Conservation (phyloP, 1,140 invertebrate species). For the Zaprionus ghesquierei region DNA sequence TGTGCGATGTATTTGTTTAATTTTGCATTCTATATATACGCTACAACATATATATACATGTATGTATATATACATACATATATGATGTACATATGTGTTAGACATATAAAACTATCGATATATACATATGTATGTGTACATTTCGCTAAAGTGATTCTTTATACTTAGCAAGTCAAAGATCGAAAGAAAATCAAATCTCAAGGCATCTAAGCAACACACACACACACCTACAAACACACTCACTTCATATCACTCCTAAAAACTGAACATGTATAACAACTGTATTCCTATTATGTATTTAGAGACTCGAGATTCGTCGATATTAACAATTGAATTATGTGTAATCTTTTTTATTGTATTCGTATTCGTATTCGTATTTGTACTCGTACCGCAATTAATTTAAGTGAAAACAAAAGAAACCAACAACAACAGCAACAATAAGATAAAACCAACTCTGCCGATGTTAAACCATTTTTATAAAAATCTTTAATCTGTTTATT, state of each 20-base stretch:
- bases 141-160: conserved; percentile 35
- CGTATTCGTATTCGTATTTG: conserved; percentile 17
- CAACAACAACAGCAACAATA: background rate
- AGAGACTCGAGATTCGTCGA: conserved; percentile 30
- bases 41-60: conserved; percentile 21
- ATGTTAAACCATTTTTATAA: conserved; percentile 17
- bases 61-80: conserved; percentile 32
- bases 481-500: conserved; percentile 5
- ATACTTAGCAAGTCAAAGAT: conserved; percentile 23
- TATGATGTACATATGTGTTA: conserved; percentile 25
- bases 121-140: conserved; percentile 16
- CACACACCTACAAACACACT: conserved; percentile 7
- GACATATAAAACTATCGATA: conserved; percentile 31
- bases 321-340: conserved; percentile 44
- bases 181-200: conserved; percentile 31
- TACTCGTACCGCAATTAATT: conserved; percentile 15
- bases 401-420: conserved; percentile 31
- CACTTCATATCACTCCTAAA: conserved; percentile 72
- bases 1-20: conserved; percentile 34
- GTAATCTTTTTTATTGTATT: conserved; percentile 19
- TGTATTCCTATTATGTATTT: conserved; percentile 77
- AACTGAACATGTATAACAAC: conserved; percentile 41
- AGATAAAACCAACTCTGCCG: conserved; percentile 13
- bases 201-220: conserved; percentile 28
- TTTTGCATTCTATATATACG: conserved; percentile 42